These are phyloP conservation scores for Pharmacophagus antenor DNA, from an alignment of 2,888 invertebrate species.

Conservation along the genomic window DNA sequence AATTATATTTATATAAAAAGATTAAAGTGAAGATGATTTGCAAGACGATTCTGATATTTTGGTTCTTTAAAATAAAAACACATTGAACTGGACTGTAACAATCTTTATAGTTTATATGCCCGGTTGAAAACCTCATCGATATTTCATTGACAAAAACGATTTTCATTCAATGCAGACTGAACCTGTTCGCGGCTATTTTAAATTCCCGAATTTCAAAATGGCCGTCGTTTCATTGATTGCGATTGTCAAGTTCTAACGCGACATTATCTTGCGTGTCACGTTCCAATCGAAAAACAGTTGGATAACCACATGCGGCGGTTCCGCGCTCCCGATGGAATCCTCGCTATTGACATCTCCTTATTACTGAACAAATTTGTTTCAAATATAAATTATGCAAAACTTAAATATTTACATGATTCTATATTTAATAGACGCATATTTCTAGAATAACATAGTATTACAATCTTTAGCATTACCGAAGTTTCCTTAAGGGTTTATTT, in stretches of 20 bases:
- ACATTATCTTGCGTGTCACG: conserved; percentile 37
- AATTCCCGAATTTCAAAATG: conserved; percentile 31
- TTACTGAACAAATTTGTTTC: conserved; percentile 13
- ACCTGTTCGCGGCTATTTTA: conserved; percentile 25
- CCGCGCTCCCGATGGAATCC: conserved; percentile 21
- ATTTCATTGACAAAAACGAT: conserved; percentile 13
- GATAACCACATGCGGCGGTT: conserved; percentile 31
- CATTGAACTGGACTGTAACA: neutral
- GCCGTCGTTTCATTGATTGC: conserved; percentile 30
- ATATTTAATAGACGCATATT: too few relatives aligned
- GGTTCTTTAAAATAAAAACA: neutral
- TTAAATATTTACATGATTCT: too few relatives aligned
- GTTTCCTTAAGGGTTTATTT: too few relatives aligned
- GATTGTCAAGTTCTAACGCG: conserved; percentile 29
- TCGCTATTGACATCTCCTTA: conserved; percentile 20
- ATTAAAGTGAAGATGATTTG: too few relatives aligned
- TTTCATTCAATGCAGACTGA: conserved; percentile 25
- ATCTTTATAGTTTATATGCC: conserved; percentile 1
- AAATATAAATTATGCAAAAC: too few relatives aligned
- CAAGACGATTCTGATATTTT: too few relatives aligned
- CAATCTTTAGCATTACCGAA: too few relatives aligned
- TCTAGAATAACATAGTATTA: too few relatives aligned
- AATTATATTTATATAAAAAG: too few relatives aligned
- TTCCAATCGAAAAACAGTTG: conserved; percentile 34
- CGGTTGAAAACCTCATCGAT: conserved; percentile 6